phyloP scores from a whole-genome alignment of 2,113 vertebrate species.

The Aleadryas rufinucha region DNA sequence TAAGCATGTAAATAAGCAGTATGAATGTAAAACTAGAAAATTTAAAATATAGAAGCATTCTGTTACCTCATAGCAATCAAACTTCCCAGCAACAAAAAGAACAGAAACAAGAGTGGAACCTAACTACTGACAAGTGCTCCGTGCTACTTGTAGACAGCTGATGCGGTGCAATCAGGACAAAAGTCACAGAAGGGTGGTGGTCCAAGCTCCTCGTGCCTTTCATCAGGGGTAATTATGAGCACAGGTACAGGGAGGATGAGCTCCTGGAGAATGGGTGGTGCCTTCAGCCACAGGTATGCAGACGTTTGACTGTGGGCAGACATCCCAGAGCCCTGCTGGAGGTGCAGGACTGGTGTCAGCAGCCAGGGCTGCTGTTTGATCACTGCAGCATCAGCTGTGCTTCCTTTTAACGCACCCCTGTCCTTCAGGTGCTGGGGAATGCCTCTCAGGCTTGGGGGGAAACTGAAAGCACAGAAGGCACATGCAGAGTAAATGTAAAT shows the following conservation, averaged over 20 bases:
- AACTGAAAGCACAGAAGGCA: background rate
- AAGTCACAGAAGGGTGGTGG: background rate
- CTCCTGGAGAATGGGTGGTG: background rate
- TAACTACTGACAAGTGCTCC: background rate
- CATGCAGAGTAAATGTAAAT: background rate
- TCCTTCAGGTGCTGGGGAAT: background rate
- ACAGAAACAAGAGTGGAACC: background rate
- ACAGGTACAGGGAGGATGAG: background rate
- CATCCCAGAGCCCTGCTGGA: background rate
- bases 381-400: background rate
- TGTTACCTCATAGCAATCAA: background rate
- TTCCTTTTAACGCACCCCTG: background rate
- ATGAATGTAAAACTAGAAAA: background rate
- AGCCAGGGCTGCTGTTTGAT: background rate
- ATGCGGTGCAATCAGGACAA: background rate
- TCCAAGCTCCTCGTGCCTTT: background rate
- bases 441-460: background rate
- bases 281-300: background rate
- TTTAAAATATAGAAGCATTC: background rate
- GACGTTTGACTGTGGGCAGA: rapidly evolving
- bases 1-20: background rate
- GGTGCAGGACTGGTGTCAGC: rapidly evolving
- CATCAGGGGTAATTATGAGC: rapidly evolving
- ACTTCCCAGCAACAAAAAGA: background rate
- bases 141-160: background rate